Evolutionary conservation across 1,140 invertebrate species (phyloP).

Genomic region (Drosophila truncata): DNA sequence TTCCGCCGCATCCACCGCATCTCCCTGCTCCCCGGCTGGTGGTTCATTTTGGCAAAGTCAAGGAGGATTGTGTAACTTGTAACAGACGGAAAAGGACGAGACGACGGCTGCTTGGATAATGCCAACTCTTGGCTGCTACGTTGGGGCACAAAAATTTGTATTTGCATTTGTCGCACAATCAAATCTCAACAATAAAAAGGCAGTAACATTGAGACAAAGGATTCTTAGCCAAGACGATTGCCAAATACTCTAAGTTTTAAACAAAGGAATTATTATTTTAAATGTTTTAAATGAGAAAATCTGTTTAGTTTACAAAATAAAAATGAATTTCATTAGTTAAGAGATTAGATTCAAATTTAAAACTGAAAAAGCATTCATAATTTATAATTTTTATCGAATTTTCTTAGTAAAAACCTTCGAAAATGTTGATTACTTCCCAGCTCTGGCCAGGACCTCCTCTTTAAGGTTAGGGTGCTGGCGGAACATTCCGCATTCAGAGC

Average conservation of each 20-base stretch:
- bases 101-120: slow-evolving; percentile 34
- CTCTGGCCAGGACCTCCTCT: neutral
- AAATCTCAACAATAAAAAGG: slow-evolving; percentile 46
- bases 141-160: slow-evolving; percentile 41
- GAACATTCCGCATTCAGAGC: slow-evolving; percentile 22
- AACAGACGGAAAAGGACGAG: slow-evolving; percentile 24
- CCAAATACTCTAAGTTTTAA: slow-evolving; percentile 9
- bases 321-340: neutral
- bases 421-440: neutral
- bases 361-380: neutral
- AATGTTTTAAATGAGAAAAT: neutral
- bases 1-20: neutral
- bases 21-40: neutral
- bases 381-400: neutral
- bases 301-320: neutral
- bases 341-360: neutral
- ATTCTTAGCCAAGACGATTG: neutral
- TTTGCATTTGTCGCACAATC: slow-evolving; percentile 56
- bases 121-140: slow-evolving; percentile 30
- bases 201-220: slow-evolving; percentile 7
- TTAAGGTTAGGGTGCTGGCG: neutral
- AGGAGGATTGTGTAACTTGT: slow-evolving; percentile 45
- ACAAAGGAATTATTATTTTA: neutral
- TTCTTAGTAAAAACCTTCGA: neutral
- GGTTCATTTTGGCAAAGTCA: slow-evolving; percentile 38